These are phyloP conservation scores for Stomorhina lunata DNA, from an alignment of 2,888 invertebrate genomes.

Conservation along the genomic window DNA sequence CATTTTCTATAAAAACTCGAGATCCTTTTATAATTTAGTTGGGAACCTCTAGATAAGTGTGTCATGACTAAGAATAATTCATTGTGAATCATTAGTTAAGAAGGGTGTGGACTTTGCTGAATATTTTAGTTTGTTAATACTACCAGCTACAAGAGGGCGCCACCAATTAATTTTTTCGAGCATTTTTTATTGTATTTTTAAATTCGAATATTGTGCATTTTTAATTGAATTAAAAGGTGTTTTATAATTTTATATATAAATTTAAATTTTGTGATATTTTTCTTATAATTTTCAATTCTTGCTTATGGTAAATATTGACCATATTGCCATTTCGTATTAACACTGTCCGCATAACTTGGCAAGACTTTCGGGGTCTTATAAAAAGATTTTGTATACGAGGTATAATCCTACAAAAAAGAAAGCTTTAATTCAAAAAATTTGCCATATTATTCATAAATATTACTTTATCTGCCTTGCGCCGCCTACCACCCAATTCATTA, in stretches of 20 bases:
- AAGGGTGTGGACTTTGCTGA: no score
- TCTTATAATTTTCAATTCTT: background rate
- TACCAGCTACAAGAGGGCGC: background rate
- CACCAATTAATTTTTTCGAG: no score
- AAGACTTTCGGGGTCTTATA: conserved; percentile 71
- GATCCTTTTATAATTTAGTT: no score
- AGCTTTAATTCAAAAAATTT: background rate
- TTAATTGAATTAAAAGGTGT: no score
- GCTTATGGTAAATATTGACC: conserved; percentile 74
- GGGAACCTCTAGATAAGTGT: no score
- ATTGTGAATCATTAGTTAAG: no score
- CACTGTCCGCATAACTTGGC: conserved; percentile 67
- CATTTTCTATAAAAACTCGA: no score
- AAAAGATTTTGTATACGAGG: conserved; percentile 70
- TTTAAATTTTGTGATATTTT: background rate
- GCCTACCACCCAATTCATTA: conserved; percentile 46
- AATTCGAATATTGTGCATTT: no score
- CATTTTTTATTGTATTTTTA: no score
- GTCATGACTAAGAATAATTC: no score
- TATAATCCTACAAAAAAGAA: conserved; percentile 70
- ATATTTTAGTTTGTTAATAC: no score
- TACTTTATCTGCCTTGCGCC: conserved; percentile 63
- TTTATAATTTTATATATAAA: no score
- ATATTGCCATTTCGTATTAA: conserved; percentile 69
- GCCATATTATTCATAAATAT: background rate